phyloP scores from a whole-genome alignment of 2,888 invertebrate species.

The Amphipoea lucens region DNA sequence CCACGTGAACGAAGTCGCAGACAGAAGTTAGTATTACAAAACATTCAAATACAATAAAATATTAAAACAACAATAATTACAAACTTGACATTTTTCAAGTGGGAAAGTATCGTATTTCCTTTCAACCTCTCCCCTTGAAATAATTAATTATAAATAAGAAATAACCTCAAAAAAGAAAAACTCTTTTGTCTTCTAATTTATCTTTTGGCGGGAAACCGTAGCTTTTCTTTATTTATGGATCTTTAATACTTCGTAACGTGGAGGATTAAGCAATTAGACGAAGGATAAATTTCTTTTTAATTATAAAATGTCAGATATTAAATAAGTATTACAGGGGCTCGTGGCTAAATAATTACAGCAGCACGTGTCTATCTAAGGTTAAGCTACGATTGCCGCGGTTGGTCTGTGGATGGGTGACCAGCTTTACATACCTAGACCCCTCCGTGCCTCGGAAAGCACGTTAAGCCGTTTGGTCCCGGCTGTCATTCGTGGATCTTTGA shows the following conservation, averaged over 20 bases:
- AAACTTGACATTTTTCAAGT: background rate
- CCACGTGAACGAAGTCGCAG: background rate
- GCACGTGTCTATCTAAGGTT: background rate
- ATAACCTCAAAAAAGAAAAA: conserved; percentile 41
- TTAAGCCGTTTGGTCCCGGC: too few relatives aligned
- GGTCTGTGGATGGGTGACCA: background rate
- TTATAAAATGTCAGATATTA: conserved; percentile 35
- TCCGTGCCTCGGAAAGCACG: background rate
- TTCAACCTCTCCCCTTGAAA: conserved; percentile 14
- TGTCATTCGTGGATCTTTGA: too few relatives aligned
- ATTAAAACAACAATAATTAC: conserved; percentile 17
- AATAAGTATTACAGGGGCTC: conserved; percentile 26
- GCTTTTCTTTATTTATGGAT: conserved; percentile 56
- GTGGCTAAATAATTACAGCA: background rate
- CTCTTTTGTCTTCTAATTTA: conserved; percentile 52
- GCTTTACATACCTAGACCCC: too few relatives aligned
- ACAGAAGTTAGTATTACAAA: background rate
- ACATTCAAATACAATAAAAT: conserved; percentile 3
- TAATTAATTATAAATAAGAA: conserved; percentile 60
- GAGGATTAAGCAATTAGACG: conserved; percentile 20
- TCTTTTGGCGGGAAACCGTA: conserved; percentile 28
- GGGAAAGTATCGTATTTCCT: conserved; percentile 23
- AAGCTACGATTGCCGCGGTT: background rate
- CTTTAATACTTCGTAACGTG: conserved; percentile 47
- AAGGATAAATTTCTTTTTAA: conserved; percentile 47